Percentiles rank a stretch among this genome's conserved stretches.
phyloP scores from a whole-genome alignment of 2,888 invertebrate species.

The Opisthograptis luteolata region DNA sequence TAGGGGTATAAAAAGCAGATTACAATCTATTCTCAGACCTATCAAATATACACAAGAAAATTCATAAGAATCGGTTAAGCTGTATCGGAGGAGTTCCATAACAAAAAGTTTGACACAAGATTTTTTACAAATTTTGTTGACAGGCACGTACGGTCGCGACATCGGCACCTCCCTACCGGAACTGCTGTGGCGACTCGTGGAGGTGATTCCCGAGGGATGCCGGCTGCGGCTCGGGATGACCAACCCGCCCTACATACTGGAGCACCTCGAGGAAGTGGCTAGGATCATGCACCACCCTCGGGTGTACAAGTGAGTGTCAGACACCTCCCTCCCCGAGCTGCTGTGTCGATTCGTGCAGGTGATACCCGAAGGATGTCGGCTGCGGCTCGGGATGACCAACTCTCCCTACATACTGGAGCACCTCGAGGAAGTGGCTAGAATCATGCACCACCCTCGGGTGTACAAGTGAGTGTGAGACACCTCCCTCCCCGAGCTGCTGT shows the following conservation, averaged over 20 bases:
- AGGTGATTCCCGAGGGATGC: conserved; percentile 89
- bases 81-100: too few species aligned
- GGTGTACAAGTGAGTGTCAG: conserved; percentile 92
- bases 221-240: conserved; percentile 98
- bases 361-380: conserved; percentile 89
- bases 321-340: conserved; percentile 93
- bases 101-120: too few species aligned
- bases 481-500: conserved; percentile 93
- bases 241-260: conserved; percentile 98
- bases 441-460: conserved; percentile 94
- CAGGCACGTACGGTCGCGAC: conserved; percentile 96
- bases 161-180: conserved; percentile 95
- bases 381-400: conserved; percentile 98
- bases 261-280: conserved; percentile 95
- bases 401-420: conserved; percentile 99
- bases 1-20: too few species aligned
- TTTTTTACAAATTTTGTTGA: too few species aligned
- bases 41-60: too few species aligned
- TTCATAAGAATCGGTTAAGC: too few species aligned
- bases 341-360: conserved; percentile 93
- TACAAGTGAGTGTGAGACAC: conserved; percentile 91
- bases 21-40: too few species aligned
- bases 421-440: conserved; percentile 93
- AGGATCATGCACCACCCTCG: conserved; percentile 93
- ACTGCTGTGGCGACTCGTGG: conserved; percentile 93